These are phyloP conservation scores for Drosophila malerkotliana DNA, from an alignment of 1,140 invertebrate genomes.

Conservation along the genomic window DNA sequence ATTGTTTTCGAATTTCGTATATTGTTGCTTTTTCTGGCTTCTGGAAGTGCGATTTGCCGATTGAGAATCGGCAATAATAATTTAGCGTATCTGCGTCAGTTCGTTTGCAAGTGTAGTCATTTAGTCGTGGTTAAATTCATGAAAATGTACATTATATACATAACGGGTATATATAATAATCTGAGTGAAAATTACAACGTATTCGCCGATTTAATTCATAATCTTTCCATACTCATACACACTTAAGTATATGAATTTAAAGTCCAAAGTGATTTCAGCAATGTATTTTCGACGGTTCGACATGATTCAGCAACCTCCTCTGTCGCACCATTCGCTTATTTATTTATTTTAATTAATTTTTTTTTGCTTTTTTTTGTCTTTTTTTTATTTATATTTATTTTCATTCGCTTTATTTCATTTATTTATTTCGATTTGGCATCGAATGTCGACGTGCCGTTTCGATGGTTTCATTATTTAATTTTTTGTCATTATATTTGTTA, in stretches of 20 bases:
- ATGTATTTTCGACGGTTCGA: constrained; percentile 78
- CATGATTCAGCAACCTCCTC: constrained; percentile 75
- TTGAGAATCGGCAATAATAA: constrained; percentile 55
- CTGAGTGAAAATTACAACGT: constrained; percentile 44
- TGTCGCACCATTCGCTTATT: constrained; percentile 73
- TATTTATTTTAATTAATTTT: constrained; percentile 27
- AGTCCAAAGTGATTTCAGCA: constrained; percentile 78
- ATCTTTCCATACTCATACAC: constrained; percentile 38
- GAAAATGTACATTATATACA: constrained; percentile 43
- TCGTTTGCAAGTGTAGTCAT: constrained; percentile 38
- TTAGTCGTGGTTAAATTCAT: constrained; percentile 27
- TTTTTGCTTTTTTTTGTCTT: constrained; percentile 28
- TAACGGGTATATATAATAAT: constrained; percentile 30
- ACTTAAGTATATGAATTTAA: constrained; percentile 49
- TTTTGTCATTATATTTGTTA: constrained; percentile 28
- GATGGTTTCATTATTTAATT: constrained; percentile 28
- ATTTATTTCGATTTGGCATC: constrained; percentile 25
- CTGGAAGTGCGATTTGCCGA: constrained; percentile 19
- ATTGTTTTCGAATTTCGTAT: background rate
- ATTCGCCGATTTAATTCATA: constrained; percentile 51
- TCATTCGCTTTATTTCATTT: constrained; percentile 19
- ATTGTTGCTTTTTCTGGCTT: constrained; percentile 12
- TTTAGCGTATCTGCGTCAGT: constrained; percentile 66
- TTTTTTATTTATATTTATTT: constrained; percentile 11
- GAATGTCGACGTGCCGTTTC: constrained; percentile 3